A percentile compares a stretch with the other conserved stretches of the same genome.
Conservation (phyloP, 2,113 vertebrate genomes). For the Notiomystis cincta region DNA sequence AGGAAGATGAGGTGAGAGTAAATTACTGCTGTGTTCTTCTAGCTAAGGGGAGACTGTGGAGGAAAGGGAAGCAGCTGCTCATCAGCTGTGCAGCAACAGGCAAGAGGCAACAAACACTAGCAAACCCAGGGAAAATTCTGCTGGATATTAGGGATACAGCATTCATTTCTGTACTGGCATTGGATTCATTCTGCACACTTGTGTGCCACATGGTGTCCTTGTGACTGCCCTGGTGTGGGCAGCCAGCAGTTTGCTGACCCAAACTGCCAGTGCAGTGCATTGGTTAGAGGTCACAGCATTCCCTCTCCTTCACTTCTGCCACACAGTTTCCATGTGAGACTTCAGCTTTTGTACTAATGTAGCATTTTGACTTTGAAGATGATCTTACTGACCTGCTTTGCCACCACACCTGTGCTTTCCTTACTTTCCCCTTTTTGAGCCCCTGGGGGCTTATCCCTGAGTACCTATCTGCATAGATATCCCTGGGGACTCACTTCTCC, state of each 20-base stretch:
- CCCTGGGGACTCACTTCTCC: not conserved
- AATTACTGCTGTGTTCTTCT: not conserved
- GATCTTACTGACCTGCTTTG: not conserved
- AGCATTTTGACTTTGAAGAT: not conserved
- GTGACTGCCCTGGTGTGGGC: fast-evolving
- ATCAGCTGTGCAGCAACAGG: not conserved
- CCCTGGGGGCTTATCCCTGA: not conserved
- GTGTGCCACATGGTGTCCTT: fast-evolving
- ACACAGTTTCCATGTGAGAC: not conserved
- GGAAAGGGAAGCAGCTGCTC: not conserved
- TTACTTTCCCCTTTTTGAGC: not conserved
- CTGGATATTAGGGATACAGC: not conserved
- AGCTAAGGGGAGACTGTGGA: not conserved
- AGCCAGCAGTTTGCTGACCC: not conserved
- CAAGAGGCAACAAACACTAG: not conserved
- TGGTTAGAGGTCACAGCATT: not conserved
- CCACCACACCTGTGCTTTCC: not conserved
- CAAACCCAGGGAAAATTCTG: not conserved
- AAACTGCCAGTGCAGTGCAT: not conserved
- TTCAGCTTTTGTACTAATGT: not conserved
- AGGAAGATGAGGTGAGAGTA: not conserved
- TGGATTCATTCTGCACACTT: not conserved
- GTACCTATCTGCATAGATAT: not conserved
- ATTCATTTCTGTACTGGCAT: not conserved
- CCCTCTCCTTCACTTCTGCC: not conserved